A percentile compares a stretch with the other conserved stretches of the same genome.
phyloP scores from a whole-genome alignment of 2,888 invertebrate species.

The Sphecodes monilicornis region DNA sequence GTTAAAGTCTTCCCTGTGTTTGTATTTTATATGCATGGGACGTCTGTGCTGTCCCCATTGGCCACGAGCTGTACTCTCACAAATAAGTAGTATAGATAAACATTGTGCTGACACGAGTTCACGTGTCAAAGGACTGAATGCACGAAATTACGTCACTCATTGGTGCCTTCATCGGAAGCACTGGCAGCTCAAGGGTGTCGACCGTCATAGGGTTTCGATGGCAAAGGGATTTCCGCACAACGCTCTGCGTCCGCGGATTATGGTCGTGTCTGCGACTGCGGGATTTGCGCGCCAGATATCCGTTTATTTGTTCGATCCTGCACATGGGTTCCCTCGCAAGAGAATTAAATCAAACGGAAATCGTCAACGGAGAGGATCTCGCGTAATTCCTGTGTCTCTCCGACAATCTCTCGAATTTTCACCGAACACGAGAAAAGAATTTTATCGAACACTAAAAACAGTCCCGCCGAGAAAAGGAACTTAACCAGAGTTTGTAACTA shows the following conservation, averaged over 20 bases:
- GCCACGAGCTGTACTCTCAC: background rate
- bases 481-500: background rate
- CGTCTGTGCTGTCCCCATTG: background rate
- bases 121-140: background rate
- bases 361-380: background rate
- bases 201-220: slow-evolving; percentile 1
- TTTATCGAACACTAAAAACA: too few relatives aligned
- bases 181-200: background rate
- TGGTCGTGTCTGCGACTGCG: slow-evolving; percentile 46
- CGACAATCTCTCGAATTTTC: background rate
- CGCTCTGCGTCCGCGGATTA: slow-evolving; percentile 45
- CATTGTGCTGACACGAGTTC: background rate
- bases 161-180: slow-evolving; percentile 10
- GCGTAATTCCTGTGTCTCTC: background rate
- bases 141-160: slow-evolving; percentile 14
- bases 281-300: slow-evolving; percentile 45
- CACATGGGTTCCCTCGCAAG: background rate
- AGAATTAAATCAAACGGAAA: background rate
- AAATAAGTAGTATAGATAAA: background rate
- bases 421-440: background rate
- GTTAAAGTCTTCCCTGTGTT: background rate
- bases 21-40: background rate
- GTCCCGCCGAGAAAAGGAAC: background rate
- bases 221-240: slow-evolving; percentile 30
- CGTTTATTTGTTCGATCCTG: slow-evolving; percentile 31